Evolutionary conservation across 2,888 invertebrate species (phyloP).

Genomic region (Drosophila fungiperda): DNA sequence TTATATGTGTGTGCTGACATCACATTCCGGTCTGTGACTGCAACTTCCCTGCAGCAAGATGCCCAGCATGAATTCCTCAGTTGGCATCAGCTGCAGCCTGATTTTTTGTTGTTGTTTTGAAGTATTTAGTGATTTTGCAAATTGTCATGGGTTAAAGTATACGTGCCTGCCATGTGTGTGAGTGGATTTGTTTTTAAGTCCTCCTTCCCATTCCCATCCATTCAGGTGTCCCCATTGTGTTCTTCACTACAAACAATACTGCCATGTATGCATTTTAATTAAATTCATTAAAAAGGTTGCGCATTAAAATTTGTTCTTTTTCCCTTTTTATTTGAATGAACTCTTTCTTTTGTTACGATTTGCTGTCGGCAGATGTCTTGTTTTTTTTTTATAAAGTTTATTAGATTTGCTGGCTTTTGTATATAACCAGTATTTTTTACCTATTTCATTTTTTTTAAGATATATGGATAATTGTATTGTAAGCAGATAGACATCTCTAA

Average conservation of each 20-base stretch:
- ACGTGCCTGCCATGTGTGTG: conserved; percentile 48
- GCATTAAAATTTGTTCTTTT: conserved; percentile 5
- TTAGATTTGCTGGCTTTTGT: not conserved
- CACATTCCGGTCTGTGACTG: conserved; percentile 22
- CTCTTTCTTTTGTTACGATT: not conserved
- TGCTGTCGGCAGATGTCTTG: conserved; percentile 4
- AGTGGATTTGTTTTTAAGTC: conserved; percentile 29
- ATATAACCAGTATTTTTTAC: too few relatives aligned
- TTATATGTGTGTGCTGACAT: conserved; percentile 10
- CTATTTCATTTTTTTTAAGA: too few relatives aligned
- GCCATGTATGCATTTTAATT: conserved; percentile 64
- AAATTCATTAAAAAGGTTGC: conserved; percentile 58
- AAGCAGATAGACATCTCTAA: not conserved
- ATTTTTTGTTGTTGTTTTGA: conserved; percentile 11
- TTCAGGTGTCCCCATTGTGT: conserved; percentile 9
- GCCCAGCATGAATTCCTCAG: conserved; percentile 17
- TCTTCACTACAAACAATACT: conserved; percentile 28
- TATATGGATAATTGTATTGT: not conserved
- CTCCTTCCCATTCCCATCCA: not conserved
- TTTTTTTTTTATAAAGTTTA: not conserved
- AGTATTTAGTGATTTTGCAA: conserved; percentile 64
- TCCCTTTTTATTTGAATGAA: conserved; percentile 16
- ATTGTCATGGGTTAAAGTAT: conserved; percentile 63
- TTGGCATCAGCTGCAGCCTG: conserved; percentile 15
- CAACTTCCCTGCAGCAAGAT: conserved; percentile 23